phyloP scores from a whole-genome alignment of 1,140 invertebrate species.

The Listronotus oregonensis region DNA sequence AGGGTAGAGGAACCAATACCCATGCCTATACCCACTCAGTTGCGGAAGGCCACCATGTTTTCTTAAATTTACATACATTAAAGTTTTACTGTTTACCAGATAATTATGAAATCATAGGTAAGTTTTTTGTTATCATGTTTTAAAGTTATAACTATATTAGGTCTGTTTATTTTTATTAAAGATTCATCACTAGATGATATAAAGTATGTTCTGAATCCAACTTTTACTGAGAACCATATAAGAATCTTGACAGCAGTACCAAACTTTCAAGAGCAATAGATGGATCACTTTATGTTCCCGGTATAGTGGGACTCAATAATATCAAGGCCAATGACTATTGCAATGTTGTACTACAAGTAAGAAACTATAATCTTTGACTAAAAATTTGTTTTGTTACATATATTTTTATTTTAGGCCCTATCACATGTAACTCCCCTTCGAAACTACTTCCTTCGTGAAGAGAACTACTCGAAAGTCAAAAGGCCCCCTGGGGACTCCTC shows the following conservation, averaged over 20 bases:
- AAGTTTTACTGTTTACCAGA: slow-evolving; percentile 99
- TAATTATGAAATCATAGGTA: slow-evolving; percentile 98
- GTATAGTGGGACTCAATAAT: slow-evolving; percentile 97
- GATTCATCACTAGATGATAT: slow-evolving; percentile 99
- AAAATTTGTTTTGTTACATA: no score
- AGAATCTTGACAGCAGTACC: slow-evolving; percentile 76
- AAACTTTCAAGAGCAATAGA: slow-evolving; percentile 95
- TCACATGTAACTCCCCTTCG: slow-evolving; percentile 93
- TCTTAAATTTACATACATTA: slow-evolving; percentile 94
- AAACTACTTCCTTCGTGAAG: slow-evolving; percentile 93
- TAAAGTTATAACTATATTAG: neutral
- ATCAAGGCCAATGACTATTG: slow-evolving; percentile 99
- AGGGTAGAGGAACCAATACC: slow-evolving; percentile 95
- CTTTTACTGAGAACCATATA: slow-evolving; percentile 87
- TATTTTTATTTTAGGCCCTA: slow-evolving; percentile 71
- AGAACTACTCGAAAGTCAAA: slow-evolving; percentile 88
- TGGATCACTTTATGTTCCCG: slow-evolving; percentile 94
- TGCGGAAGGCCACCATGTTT: slow-evolving; percentile 96
- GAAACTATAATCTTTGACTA: no score
- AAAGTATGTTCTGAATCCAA: slow-evolving; percentile 98
- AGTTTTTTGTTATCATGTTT: slow-evolving; percentile 40
- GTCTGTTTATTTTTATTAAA: slow-evolving; percentile 53
- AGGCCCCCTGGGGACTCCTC: slow-evolving; percentile 90
- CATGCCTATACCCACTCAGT: slow-evolving; percentile 99
- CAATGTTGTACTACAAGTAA: slow-evolving; percentile 94